Conservation (phyloP, 2,113 vertebrate species). For the Crotalus tigris region DNA sequence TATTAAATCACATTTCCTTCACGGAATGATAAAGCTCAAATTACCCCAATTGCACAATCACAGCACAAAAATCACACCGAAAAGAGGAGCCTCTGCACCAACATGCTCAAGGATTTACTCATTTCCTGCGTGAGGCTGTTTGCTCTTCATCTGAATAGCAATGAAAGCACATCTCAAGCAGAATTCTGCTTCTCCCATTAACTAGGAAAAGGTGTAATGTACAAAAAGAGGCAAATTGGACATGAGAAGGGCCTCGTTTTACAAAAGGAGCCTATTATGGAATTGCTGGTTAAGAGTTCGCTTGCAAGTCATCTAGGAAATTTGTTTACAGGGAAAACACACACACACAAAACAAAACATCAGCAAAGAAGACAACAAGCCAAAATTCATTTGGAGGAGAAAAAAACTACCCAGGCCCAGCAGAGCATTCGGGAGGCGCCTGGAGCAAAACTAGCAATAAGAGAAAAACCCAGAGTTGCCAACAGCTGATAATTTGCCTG, state of each 20-base stretch:
- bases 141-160: neutral
- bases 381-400: neutral
- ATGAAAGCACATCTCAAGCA: neutral
- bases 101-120: constrained; percentile 10
- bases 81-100: neutral
- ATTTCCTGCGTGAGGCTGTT: constrained; percentile 18
- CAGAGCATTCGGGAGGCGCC: constrained; percentile 14
- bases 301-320: neutral
- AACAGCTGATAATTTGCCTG: neutral
- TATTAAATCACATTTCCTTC: constrained; percentile 9
- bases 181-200: neutral
- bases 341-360: neutral
- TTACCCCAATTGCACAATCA: constrained; percentile 5
- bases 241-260: neutral
- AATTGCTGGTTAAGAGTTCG: neutral
- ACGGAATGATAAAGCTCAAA: neutral
- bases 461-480: neutral
- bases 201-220: neutral
- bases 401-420: neutral
- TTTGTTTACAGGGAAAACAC: neutral
- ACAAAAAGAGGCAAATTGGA: too few relatives aligned
- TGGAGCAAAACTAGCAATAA: neutral
- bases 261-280: neutral
- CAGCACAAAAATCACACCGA: neutral
- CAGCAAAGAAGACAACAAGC: neutral